A percentile compares a stretch with the other conserved stretches of the same genome.
Evolutionary conservation across 2,888 invertebrate genomes (phyloP).

Genomic region (Linnaemya tessellans): DNA sequence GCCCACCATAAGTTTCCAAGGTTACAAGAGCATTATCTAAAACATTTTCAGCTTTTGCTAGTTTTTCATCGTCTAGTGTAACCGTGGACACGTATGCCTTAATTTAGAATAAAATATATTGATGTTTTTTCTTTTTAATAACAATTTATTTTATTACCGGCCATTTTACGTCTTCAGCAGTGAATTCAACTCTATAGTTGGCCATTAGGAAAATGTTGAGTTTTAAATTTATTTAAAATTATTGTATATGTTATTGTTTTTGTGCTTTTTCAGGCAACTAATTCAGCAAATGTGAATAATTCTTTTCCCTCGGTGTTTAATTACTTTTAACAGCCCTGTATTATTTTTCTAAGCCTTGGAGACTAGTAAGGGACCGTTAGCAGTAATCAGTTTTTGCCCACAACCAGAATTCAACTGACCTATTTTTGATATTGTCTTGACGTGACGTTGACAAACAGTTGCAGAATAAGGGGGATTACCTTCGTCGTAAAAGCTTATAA

Average conservation of each 20-base stretch:
- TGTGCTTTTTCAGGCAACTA: not conserved
- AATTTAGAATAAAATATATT: not conserved
- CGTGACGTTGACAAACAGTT: no score
- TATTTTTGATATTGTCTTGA: no score
- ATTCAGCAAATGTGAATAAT: not conserved
- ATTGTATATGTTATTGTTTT: not conserved
- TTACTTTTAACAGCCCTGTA: no score
- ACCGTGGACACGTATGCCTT: slow-evolving; percentile 58
- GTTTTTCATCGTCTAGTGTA: slow-evolving; percentile 24
- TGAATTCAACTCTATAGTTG: slow-evolving; percentile 56
- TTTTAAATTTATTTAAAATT: not conserved
- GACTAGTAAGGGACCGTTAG: no score
- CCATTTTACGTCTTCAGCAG: slow-evolving; percentile 45
- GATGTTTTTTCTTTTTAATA: not conserved
- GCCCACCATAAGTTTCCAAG: slow-evolving; percentile 53
- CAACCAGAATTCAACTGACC: no score
- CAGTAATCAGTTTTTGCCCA: no score
- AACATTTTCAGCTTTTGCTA: slow-evolving; percentile 45
- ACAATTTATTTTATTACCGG: slow-evolving; percentile 52
- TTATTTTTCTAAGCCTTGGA: no score
- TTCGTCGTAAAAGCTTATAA: no score
- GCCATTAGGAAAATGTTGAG: slow-evolving; percentile 1
- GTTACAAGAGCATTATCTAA: slow-evolving; percentile 58
- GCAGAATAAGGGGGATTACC: no score
- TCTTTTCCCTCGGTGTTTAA: no score